phyloP scores from a whole-genome alignment of 2,888 invertebrate genomes.

The Chaitophorus viminalis region DNA sequence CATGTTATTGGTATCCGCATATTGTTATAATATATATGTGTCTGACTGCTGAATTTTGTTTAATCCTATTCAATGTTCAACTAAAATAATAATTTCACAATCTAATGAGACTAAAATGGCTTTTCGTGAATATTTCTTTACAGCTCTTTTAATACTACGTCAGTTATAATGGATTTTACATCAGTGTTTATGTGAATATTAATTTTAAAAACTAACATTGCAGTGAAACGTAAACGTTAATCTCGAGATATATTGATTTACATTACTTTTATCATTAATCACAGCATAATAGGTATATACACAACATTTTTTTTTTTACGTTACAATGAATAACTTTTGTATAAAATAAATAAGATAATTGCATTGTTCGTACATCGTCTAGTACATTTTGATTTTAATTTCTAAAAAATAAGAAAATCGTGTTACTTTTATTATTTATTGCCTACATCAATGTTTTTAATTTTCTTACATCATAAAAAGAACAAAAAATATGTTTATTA shows the following conservation, averaged over 20 bases:
- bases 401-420: neutral
- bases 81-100: neutral
- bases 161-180: neutral
- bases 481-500: too few relatives aligned
- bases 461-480: too few relatives aligned
- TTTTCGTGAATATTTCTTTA: neutral
- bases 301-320: neutral
- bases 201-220: neutral
- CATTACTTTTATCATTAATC: neutral
- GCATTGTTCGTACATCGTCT: neutral
- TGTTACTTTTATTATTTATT: neutral
- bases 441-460: too few relatives aligned
- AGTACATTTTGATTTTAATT: neutral
- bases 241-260: neutral
- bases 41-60: neutral
- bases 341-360: neutral
- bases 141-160: neutral
- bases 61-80: neutral
- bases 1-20: neutral
- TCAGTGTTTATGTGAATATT: neutral
- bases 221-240: neutral
- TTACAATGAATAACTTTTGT: neutral
- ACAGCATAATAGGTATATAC: neutral
- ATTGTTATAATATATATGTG: neutral
- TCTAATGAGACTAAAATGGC: neutral